A percentile compares a stretch with the other conserved stretches of the same genome.
Conservation (phyloP, 2,888 invertebrate genomes). For the Euzetes globulus region DNA sequence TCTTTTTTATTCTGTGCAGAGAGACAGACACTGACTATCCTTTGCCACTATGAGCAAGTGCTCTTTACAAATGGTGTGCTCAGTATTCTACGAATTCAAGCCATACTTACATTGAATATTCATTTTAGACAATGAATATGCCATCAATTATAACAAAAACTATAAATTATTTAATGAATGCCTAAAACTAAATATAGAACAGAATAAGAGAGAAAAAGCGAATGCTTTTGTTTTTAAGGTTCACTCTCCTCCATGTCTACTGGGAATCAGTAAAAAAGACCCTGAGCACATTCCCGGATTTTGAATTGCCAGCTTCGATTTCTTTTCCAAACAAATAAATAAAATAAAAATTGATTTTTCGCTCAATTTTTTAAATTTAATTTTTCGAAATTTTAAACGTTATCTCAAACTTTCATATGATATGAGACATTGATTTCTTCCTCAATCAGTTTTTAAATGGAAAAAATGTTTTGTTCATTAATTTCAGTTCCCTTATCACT, state of each 20-base stretch:
- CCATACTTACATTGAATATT: not conserved
- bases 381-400: no score
- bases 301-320: no score
- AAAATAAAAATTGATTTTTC: no score
- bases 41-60: no score
- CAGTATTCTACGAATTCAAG: not conserved
- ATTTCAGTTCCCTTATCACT: no score
- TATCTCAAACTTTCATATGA: no score
- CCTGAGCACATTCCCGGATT: no score
- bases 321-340: no score
- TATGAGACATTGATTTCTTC: not conserved
- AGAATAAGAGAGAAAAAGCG: not conserved
- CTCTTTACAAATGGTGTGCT: not conserved
- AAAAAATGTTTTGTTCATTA: not conserved
- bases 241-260: not conserved
- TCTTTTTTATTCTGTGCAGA: not conserved
- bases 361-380: no score
- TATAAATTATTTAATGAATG: slow-evolving; percentile 8
- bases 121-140: not conserved
- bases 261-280: not conserved
- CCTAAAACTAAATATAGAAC: not conserved
- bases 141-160: slow-evolving; percentile 4
- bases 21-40: not conserved
- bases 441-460: not conserved
- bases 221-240: not conserved